Conservation (phyloP, 2,888 invertebrate species). For the Eulithis prunata region DNA sequence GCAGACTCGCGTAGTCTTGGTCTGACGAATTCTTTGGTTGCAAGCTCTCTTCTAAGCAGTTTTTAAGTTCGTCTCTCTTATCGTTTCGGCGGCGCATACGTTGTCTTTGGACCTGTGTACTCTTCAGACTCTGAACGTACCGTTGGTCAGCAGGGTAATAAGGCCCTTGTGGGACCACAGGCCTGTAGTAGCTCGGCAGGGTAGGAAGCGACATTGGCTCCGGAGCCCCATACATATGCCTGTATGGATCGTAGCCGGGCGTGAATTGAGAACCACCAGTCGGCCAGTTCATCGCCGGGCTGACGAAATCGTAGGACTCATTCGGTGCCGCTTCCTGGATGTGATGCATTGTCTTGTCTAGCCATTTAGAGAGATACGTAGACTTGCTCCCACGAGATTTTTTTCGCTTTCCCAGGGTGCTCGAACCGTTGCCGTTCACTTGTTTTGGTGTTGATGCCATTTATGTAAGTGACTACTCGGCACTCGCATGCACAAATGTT, state of each 20-base stretch:
- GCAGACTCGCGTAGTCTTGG: constrained; percentile 87
- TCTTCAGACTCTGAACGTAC: constrained; percentile 65
- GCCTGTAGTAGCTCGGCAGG: constrained; percentile 82
- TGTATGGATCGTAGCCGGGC: constrained; percentile 75
- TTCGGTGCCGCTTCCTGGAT: constrained; percentile 71
- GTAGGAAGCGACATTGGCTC: constrained; percentile 87
- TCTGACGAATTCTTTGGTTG: constrained; percentile 74
- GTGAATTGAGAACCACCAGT: constrained; percentile 67
- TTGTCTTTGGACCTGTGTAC: constrained; percentile 64
- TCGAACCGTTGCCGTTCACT: constrained; percentile 68
- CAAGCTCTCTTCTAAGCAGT: constrained; percentile 56
- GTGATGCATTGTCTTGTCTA: constrained; percentile 79
- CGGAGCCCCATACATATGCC: constrained; percentile 81
- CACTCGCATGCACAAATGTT: constrained; percentile 30
- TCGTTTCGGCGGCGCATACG: constrained; percentile 62
- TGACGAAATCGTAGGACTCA: constrained; percentile 68
- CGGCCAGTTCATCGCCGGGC: constrained; percentile 64
- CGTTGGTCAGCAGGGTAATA: constrained; percentile 67
- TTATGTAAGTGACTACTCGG: constrained; percentile 45
- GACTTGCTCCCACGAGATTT: constrained; percentile 74
- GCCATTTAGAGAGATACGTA: constrained; percentile 79
- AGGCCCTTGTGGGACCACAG: constrained; percentile 44
- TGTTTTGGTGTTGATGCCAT: constrained; percentile 80
- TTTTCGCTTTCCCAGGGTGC: constrained; percentile 78
- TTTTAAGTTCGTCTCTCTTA: constrained; percentile 64